Evolutionary conservation across 2,888 invertebrate genomes (phyloP), one percentile per base, ranked within the genome.

Genomic region (Caenorhabditis sp.): DNA sequence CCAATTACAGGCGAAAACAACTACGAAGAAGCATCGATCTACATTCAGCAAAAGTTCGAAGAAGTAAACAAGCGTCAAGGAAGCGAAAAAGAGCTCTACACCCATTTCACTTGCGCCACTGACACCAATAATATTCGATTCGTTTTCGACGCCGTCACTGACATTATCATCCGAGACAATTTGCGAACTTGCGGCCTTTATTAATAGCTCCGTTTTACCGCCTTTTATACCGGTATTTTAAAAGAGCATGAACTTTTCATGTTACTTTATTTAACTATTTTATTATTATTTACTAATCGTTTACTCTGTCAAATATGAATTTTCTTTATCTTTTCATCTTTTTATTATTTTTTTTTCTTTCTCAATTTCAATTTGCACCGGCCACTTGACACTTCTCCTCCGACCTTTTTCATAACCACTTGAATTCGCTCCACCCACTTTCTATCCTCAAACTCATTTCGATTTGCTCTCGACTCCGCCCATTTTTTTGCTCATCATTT

Each of bases 61-160:
- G 67, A 69, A n/a, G 71, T 77, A 49, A 75, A 77, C 59, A 70
- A 70, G 36, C 31, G 70, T 8, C 62, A 63, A n/a, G 8, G 23
- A 27, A 26, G 10, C 23, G 53, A 67, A 31, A 70, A 70, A 50
- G 77, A 77, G 61, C 76, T 80, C 75, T 80, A 80, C 78, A 80
- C 80, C 1, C 80, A 80, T 52, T 80, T 80, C 75, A 80, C 80
- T 2, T 80, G 80, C 49, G 78, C 78, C 58, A 78, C 78, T 27
- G 78, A 78, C 67, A 78, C 78, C 17, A 73, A 78, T 64, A 78
- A 76, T 59, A 76, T 78, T 56, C 73, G 76, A 21, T 78, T 78
- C 71, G 78, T 78, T 2, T 78, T 78, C 67, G 76, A 78, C 59
- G 76, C 76, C 54, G 76, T 73, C 60, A 73, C 73, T 8, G 78